phyloP scores from a whole-genome alignment of 1,140 invertebrate genomes.

The Drosophila santomea region DNA sequence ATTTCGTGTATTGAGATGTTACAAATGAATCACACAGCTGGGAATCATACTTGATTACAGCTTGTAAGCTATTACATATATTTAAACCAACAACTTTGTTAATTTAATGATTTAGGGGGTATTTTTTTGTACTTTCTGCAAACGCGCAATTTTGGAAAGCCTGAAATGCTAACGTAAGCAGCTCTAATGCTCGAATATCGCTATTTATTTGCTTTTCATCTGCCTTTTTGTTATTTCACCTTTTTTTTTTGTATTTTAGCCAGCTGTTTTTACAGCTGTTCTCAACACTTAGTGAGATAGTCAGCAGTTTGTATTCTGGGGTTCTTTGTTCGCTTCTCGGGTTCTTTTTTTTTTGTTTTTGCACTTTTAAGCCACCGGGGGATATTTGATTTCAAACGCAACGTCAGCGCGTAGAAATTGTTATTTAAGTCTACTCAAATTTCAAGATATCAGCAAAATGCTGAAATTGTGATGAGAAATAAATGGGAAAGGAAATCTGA shows the following conservation, averaged over 20 bases:
- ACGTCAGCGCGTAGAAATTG: conserved; percentile 13
- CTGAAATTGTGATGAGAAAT: not conserved
- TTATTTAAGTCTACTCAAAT: conserved; percentile 42
- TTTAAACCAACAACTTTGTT: too few relatives aligned
- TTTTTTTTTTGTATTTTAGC: not conserved
- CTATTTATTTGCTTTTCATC: conserved; percentile 8
- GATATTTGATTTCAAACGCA: conserved; percentile 23
- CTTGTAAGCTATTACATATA: too few relatives aligned
- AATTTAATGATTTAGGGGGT: too few relatives aligned
- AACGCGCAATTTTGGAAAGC: not conserved
- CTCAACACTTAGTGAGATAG: conserved; percentile 18
- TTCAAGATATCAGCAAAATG: conserved; percentile 26
- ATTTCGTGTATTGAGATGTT: too few relatives aligned
- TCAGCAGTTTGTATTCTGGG: conserved; percentile 43
- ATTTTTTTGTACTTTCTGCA: not conserved
- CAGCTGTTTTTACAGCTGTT: conserved; percentile 72
- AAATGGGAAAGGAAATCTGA: not conserved
- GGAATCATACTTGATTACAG: too few relatives aligned
- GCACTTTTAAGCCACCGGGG: not conserved
- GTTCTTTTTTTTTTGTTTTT: not conserved
- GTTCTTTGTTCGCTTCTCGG: conserved; percentile 3
- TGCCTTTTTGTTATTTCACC: not conserved
- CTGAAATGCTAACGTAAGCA: not conserved
- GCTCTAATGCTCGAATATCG: too few relatives aligned
- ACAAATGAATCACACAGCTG: too few relatives aligned